Percentiles rank a stretch among this genome's conserved stretches.
These are phyloP conservation scores for Carterocephalus palaemon DNA, from an alignment of 2,888 invertebrate genomes.

Conservation along the genomic window DNA sequence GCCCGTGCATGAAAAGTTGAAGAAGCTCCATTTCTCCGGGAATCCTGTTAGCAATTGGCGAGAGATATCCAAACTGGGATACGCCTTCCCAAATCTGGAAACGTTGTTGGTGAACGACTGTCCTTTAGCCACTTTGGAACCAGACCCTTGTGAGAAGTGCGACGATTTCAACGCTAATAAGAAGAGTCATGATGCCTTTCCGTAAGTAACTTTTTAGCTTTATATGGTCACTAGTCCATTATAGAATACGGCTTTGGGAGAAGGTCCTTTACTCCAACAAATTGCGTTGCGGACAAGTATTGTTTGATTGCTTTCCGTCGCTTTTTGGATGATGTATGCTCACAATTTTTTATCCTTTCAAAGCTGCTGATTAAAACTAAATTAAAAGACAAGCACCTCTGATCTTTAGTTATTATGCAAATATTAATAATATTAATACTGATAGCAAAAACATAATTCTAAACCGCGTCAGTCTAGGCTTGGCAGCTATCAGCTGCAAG, in stretches of 20 bases:
- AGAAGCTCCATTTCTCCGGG: constrained; percentile 91
- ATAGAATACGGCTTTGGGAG: background rate
- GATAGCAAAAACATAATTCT: constrained; percentile 11
- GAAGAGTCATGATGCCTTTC: constrained; percentile 81
- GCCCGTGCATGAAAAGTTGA: constrained; percentile 82
- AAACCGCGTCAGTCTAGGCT: constrained; percentile 7
- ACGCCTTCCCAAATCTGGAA: constrained; percentile 91
- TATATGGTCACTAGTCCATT: background rate
- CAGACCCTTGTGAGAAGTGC: constrained; percentile 80
- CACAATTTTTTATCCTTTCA: too few relatives aligned
- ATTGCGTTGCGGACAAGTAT: background rate
- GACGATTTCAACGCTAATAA: constrained; percentile 66
- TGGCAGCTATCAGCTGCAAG: constrained; percentile 27
- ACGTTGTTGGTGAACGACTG: constrained; percentile 92
- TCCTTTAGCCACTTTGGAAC: constrained; percentile 82
- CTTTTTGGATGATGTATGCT: too few relatives aligned
- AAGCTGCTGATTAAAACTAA: too few relatives aligned
- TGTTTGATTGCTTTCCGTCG: too few relatives aligned
- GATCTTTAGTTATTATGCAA: constrained; percentile 8
- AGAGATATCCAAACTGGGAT: constrained; percentile 90
- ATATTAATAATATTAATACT: constrained; percentile 12
- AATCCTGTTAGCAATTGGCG: constrained; percentile 92
- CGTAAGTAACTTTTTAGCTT: constrained; percentile 53
- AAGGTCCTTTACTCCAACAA: constrained; percentile 2
- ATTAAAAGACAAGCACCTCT: too few relatives aligned